Evolutionary conservation across 2,888 invertebrate genomes (phyloP), one percentile per base, ranked within the genome.

Genomic region (Hybos culiciformis): DNA sequence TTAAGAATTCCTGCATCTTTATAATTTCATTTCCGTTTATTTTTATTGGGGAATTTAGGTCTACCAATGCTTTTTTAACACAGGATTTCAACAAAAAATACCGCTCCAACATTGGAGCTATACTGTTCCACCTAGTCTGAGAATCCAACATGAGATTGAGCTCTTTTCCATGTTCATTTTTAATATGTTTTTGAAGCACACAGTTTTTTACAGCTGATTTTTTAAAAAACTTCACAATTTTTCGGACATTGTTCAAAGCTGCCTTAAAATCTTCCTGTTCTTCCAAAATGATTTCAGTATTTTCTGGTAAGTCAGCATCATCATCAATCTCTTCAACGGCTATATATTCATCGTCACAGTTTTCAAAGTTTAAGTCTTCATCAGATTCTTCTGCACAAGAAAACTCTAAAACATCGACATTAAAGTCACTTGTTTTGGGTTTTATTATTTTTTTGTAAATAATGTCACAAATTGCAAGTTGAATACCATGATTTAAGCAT

Each of bases 101-200:
- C n/a, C 29, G 29, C n/a, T 29, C 29, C 29, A 29, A 29, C 29
- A 29, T 29, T 29, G 32, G 32, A 32, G 32, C 32, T 15, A 32
- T 32, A 32, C 32, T 32, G 32, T 32, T 32, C 32, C 32, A 32
- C 32, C 32, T 32, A 32, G 32, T 32, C 32, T 32, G 32, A 32
- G n/a, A 32, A 32, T 32, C 32, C 32, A 32, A 8, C 14, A 32
- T 32, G 32, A 32, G 32, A 32, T 32, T 32, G 32, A 32, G 32
- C 8, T 32, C 32, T 32, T 32, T 32, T 32, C 8, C 32, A 32
- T 14, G 14, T 7, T 32, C 32, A 17, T 32, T 32, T 32, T 32
- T 15, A 32, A 32, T 32, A 32, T 32, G 17, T 32, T 14, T 4
- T 32, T 14, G 32, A n/a, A n/a, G 24, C 24, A 24, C 24, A 24